These are phyloP conservation scores for Cyaniris semiargus DNA, from an alignment of 2,888 invertebrate genomes.

Conservation along the genomic window DNA sequence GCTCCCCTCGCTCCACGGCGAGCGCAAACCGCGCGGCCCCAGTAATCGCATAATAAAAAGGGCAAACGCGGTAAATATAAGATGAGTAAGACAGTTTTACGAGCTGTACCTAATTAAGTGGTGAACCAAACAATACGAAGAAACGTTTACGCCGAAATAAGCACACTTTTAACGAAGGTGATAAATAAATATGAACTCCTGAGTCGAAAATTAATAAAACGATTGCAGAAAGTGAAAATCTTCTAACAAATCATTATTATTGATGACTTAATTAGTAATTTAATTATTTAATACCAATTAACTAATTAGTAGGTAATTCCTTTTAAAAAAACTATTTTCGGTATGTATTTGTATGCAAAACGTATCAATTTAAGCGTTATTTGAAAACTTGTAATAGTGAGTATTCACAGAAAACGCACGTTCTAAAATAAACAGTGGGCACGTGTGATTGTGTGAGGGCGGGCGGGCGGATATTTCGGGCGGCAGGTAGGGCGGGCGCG, in stretches of 20 bases:
- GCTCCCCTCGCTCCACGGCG: conserved; percentile 74
- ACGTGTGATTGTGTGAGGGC: conserved; percentile 49
- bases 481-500: conserved; percentile 69
- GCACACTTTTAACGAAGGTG: conserved; percentile 45
- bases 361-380: conserved; percentile 12
- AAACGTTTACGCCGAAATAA: conserved; percentile 64
- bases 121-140: conserved; percentile 75
- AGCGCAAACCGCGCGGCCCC: conserved; percentile 77
- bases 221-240: background rate
- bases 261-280: too few species aligned
- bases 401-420: conserved; percentile 43
- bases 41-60: conserved; percentile 81
- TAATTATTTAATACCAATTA: background rate
- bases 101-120: conserved; percentile 80
- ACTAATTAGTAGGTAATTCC: too few species aligned
- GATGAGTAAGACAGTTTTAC: conserved; percentile 82
- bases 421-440: conserved; percentile 57
- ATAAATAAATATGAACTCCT: conserved; percentile 46
- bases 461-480: conserved; percentile 71
- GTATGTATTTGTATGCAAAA: background rate
- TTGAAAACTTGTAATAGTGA: background rate
- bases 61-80: conserved; percentile 81
- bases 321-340: background rate
- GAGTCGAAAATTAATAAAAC: conserved; percentile 35
- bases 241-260: too few species aligned